A percentile compares a stretch with the other conserved stretches of the same genome.
phyloP scores from a whole-genome alignment of 2,797 vertebrate genomes.

The Smutsia temminckii region DNA sequence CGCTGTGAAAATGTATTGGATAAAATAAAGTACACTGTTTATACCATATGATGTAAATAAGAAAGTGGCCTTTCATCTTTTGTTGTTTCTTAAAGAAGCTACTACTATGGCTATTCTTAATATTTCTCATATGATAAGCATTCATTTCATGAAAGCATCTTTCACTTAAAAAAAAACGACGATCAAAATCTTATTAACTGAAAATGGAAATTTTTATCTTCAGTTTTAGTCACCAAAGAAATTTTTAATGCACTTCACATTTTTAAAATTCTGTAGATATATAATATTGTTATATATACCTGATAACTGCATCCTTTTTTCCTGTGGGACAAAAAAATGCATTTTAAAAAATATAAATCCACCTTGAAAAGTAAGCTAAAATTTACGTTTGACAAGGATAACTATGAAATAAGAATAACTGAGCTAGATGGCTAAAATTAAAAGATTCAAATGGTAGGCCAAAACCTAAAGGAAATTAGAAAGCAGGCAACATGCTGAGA shows the following conservation, averaged over 20 bases:
- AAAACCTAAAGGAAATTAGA: slow-evolving; percentile 5
- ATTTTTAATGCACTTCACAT: background rate
- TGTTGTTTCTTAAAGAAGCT: background rate
- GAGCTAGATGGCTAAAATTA: background rate
- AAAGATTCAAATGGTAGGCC: background rate
- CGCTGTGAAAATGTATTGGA: background rate
- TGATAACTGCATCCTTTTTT: background rate
- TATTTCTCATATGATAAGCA: background rate
- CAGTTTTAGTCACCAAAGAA: background rate
- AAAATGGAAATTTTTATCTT: background rate
- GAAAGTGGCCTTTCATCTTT: background rate
- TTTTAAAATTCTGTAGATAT: background rate
- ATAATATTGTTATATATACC: background rate
- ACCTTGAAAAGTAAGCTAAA: background rate
- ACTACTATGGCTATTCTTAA: background rate
- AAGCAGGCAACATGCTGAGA: background rate
- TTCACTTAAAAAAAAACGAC: background rate
- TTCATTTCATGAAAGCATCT: background rate
- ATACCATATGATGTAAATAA: background rate
- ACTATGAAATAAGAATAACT: background rate
- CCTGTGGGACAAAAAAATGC: background rate
- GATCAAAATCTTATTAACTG: background rate
- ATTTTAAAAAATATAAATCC: background rate
- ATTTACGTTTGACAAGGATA: slow-evolving; percentile 10
- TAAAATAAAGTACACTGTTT: background rate